Conservation (phyloP, 1,140 invertebrate species). For the Stegodyphus dumicola region DNA sequence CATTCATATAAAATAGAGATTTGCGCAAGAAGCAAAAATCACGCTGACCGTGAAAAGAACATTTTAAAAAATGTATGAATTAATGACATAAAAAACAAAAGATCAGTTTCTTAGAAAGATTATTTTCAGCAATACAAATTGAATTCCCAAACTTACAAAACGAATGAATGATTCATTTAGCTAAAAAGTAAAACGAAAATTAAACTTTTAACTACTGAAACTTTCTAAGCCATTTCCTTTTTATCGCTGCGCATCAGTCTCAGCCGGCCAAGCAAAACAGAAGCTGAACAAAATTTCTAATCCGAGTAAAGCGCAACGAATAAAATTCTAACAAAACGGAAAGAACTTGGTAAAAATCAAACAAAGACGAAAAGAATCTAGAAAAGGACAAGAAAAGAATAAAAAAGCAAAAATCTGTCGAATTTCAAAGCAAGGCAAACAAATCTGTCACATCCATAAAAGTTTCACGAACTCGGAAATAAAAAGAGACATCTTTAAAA, state of each 20-base stretch:
- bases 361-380: neutral
- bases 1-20: no score
- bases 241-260: neutral
- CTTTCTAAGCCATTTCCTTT: no score
- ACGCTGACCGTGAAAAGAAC: no score
- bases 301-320: constrained; percentile 3
- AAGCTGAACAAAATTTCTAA: constrained; percentile 29
- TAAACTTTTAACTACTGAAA: no score
- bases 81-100: no score
- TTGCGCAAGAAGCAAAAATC: no score
- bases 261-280: neutral
- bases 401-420: neutral
- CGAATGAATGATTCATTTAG: no score
- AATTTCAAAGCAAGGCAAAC: constrained; percentile 29
- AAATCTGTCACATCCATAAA: constrained; percentile 45
- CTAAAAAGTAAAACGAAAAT: no score
- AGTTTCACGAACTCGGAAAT: constrained; percentile 24
- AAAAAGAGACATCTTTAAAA: constrained; percentile 22
- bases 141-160: no score
- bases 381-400: neutral
- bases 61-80: no score
- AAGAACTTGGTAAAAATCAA: neutral
- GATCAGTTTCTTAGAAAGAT: no score
- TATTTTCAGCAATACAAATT: no score
- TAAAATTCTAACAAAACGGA: neutral